A percentile compares a stretch with the other conserved stretches of the same genome.
phyloP scores from a whole-genome alignment of 2,113 vertebrate genomes.

The Ancistrus triradiatus region DNA sequence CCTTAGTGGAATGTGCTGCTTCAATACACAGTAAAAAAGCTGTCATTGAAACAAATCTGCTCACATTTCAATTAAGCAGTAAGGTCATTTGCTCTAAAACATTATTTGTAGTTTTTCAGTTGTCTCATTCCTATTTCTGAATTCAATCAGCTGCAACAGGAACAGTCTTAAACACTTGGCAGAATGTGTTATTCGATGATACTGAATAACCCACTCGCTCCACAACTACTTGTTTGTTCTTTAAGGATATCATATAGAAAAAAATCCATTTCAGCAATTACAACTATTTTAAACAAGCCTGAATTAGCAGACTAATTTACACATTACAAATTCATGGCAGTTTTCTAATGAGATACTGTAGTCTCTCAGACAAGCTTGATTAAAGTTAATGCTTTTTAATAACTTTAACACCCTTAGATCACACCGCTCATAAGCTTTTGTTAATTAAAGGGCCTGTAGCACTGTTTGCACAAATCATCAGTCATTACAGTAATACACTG shows the following conservation, averaged over 20 bases:
- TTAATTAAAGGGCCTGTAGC: slow-evolving; percentile 57
- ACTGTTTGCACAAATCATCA: slow-evolving; percentile 6
- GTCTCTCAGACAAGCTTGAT: slow-evolving; percentile 58
- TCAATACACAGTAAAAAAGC: no score
- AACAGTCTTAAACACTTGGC: no score
- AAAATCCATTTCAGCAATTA: slow-evolving; percentile 56
- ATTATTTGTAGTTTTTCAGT: no score
- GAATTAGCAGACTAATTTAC: slow-evolving; percentile 65
- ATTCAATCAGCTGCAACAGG: no score
- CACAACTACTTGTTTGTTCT: no score
- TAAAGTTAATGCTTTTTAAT: slow-evolving; percentile 68
- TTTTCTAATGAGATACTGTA: slow-evolving; percentile 60
- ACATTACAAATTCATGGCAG: slow-evolving; percentile 62
- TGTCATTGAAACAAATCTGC: no score
- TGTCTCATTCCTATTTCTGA: no score
- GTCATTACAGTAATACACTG: slow-evolving; percentile 43
- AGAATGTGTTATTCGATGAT: no score
- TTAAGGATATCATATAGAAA: slow-evolving; percentile 31
- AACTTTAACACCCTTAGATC: slow-evolving; percentile 63
- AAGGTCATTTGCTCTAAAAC: no score
- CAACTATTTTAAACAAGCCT: slow-evolving; percentile 43
- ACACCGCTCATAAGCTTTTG: slow-evolving; percentile 55
- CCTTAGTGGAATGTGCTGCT: no score
- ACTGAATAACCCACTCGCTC: no score
- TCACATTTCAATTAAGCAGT: no score